A percentile compares a stretch with the other conserved stretches of the same genome.
Evolutionary conservation across 2,113 vertebrate species (phyloP).

Genomic region (Cheilinus undulatus): DNA sequence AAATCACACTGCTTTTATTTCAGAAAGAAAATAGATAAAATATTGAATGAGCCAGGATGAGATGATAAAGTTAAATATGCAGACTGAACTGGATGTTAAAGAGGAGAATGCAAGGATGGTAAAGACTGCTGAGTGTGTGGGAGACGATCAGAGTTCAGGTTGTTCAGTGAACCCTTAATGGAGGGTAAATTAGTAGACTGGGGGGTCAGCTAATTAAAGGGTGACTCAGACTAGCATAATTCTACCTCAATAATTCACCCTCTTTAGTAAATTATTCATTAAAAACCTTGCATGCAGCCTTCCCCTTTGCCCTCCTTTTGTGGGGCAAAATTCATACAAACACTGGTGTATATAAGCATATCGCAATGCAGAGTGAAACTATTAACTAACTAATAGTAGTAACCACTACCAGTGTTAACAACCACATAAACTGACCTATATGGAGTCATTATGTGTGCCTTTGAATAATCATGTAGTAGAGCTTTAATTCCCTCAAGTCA

Average conservation of each 20-base stretch:
- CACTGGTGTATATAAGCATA: too few species aligned
- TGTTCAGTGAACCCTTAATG: slow-evolving; percentile 47
- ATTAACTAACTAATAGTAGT: too few species aligned
- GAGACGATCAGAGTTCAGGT: slow-evolving; percentile 31
- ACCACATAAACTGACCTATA: too few species aligned
- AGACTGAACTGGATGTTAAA: background rate
- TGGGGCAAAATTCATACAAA: background rate
- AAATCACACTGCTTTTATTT: too few species aligned
- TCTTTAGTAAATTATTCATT: slow-evolving; percentile 67
- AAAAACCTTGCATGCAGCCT: slow-evolving; percentile 43
- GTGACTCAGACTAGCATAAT: slow-evolving; percentile 49
- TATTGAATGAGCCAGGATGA: background rate
- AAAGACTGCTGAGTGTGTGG: slow-evolving; percentile 21
- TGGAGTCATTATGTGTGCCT: too few species aligned
- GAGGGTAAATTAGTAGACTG: slow-evolving; percentile 52
- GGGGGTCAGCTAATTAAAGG: slow-evolving; percentile 56
- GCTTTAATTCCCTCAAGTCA: too few species aligned
- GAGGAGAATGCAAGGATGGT: slow-evolving; percentile 6
- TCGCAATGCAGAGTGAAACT: too few species aligned
- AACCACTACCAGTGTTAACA: too few species aligned
- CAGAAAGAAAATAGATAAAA: too few species aligned
- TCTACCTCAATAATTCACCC: slow-evolving; percentile 66
- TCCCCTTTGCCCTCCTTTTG: slow-evolving; percentile 6
- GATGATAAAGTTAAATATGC: background rate
- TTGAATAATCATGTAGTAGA: too few species aligned